Conservation (phyloP, 2,888 invertebrate genomes). For the Volucella inanis region DNA sequence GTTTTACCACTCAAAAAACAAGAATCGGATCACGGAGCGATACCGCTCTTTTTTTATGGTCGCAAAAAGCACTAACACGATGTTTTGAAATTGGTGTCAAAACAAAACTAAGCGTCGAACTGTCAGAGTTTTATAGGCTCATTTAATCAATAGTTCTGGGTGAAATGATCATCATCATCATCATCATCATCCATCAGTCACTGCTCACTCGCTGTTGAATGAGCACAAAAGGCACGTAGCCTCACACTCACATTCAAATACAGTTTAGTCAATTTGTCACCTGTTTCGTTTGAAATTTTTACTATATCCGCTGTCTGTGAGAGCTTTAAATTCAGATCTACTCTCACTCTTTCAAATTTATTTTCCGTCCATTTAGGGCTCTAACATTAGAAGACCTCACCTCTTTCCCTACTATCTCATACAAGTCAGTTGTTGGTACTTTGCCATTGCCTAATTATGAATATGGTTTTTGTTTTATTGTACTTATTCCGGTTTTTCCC, state of each 20-base stretch:
- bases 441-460: conserved; percentile 56
- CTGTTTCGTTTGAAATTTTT: conserved; percentile 36
- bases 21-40: too few species aligned
- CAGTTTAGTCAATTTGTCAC: conserved; percentile 41
- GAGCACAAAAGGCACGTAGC: conserved; percentile 4
- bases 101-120: too few species aligned
- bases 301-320: neutral
- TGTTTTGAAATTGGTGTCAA: too few species aligned
- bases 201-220: conserved; percentile 29
- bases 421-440: conserved; percentile 14
- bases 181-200: too few species aligned
- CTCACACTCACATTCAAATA: neutral
- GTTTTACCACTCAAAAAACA: too few species aligned
- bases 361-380: neutral
- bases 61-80: too few species aligned
- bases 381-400: conserved; percentile 31
- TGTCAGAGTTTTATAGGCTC: conserved; percentile 16
- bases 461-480: conserved; percentile 33
- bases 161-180: conserved; percentile 28
- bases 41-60: too few species aligned
- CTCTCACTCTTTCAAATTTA: conserved; percentile 6
- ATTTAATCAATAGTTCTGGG: conserved; percentile 16
- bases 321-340: neutral
- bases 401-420: neutral
- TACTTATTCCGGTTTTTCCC: conserved; percentile 12